Conservation (phyloP, 2,888 invertebrate genomes). For the Hoplodrina blanda region DNA sequence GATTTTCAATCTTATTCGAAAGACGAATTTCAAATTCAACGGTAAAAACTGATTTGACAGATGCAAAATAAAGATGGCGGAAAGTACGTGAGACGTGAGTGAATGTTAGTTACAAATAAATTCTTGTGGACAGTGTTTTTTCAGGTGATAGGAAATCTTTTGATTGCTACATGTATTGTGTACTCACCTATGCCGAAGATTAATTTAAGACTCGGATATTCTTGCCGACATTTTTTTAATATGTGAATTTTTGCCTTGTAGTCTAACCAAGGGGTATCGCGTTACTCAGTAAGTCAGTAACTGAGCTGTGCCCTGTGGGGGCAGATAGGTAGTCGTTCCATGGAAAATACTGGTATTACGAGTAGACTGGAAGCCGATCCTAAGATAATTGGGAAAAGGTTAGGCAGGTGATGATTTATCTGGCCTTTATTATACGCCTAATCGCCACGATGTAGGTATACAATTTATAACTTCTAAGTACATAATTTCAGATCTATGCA, state of each 20-base stretch:
- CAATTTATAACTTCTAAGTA: background rate
- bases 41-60: conserved; percentile 57
- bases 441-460: too few species aligned
- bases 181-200: background rate
- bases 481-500: conserved; percentile 23
- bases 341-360: too few species aligned
- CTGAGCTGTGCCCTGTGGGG: too few species aligned
- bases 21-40: conserved; percentile 55
- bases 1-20: conserved; percentile 69
- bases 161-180: conserved; percentile 30
- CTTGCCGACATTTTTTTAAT: background rate
- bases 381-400: too few species aligned
- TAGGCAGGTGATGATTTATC: too few species aligned
- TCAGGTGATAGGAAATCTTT: conserved; percentile 70
- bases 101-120: conserved; percentile 63
- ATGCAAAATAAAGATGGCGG: conserved; percentile 63
- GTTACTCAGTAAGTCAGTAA: too few species aligned
- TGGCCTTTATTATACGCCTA: too few species aligned
- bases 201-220: conserved; percentile 1
- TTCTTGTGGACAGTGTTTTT: conserved; percentile 67
- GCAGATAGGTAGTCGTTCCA: too few species aligned
- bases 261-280: too few species aligned
- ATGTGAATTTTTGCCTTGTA: too few species aligned
- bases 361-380: too few species aligned
- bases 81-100: conserved; percentile 59